These are phyloP conservation scores for Halcyon leucocephala DNA, from an alignment of 2,797 vertebrate species.

Conservation along the genomic window DNA sequence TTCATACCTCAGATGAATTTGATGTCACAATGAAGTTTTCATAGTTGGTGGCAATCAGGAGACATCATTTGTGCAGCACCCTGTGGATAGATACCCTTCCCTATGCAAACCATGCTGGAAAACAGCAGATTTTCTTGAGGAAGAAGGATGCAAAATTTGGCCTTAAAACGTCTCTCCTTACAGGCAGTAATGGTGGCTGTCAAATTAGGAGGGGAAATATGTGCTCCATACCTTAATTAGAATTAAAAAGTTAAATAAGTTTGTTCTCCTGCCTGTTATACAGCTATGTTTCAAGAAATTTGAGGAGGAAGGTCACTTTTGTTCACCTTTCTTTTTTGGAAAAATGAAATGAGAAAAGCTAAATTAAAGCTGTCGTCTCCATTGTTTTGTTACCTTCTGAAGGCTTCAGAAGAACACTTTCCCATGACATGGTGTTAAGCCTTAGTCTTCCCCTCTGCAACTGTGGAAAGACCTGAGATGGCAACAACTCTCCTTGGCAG, in stretches of 20 bases:
- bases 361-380: not conserved
- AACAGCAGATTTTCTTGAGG: not conserved
- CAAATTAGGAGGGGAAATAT: not conserved
- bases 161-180: not conserved
- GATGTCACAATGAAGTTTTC: not conserved
- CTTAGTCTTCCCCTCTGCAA: not conserved
- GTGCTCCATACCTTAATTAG: not conserved
- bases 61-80: not conserved
- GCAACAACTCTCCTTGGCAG: not conserved
- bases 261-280: not conserved
- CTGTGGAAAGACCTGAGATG: not conserved
- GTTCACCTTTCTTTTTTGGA: not conserved
- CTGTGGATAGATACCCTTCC: not conserved
- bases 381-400: not conserved
- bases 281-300: not conserved
- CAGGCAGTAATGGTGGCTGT: not conserved
- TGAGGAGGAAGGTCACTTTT: not conserved
- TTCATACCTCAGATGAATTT: not conserved
- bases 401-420: not conserved
- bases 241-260: not conserved
- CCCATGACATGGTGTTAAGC: rapidly evolving
- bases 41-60: not conserved
- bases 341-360: not conserved
- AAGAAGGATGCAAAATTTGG: not conserved
- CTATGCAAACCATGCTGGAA: not conserved